Conservation (phyloP, 2,888 invertebrate species). For the Drosophila kanekoi region DNA sequence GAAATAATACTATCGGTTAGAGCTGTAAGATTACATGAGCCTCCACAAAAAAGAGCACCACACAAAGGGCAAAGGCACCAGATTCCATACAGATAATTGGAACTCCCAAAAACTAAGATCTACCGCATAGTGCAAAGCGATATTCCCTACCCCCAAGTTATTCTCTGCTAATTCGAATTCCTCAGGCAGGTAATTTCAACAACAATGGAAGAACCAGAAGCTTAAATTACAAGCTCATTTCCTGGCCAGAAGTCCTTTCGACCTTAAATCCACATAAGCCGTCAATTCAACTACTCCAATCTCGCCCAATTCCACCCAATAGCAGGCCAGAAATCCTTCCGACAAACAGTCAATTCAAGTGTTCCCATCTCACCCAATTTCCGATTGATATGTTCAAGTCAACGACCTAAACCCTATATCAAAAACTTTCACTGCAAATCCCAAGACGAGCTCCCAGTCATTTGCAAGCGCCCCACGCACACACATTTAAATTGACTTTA, state of each 20-base stretch:
- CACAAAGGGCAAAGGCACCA: no score
- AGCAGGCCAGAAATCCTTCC: background rate
- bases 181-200: no score
- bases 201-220: no score
- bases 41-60: no score
- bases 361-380: slow-evolving; percentile 3
- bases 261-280: no score
- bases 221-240: background rate
- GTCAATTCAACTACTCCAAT: background rate
- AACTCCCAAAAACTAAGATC: no score
- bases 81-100: no score
- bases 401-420: slow-evolving; percentile 41
- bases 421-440: slow-evolving; percentile 42
- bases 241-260: background rate
- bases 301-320: slow-evolving; percentile 11
- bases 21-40: no score
- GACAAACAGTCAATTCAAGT: background rate
- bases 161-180: no score
- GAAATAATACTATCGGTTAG: no score
- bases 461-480: slow-evolving; percentile 21
- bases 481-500: slow-evolving; percentile 38
- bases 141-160: no score
- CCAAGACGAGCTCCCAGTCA: slow-evolving; percentile 31
- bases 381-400: slow-evolving; percentile 32
- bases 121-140: no score